Evolutionary conservation across 1,140 invertebrate species (phyloP), one percentile per base, ranked within the genome.

Genomic region (Solenopsis invicta): DNA sequence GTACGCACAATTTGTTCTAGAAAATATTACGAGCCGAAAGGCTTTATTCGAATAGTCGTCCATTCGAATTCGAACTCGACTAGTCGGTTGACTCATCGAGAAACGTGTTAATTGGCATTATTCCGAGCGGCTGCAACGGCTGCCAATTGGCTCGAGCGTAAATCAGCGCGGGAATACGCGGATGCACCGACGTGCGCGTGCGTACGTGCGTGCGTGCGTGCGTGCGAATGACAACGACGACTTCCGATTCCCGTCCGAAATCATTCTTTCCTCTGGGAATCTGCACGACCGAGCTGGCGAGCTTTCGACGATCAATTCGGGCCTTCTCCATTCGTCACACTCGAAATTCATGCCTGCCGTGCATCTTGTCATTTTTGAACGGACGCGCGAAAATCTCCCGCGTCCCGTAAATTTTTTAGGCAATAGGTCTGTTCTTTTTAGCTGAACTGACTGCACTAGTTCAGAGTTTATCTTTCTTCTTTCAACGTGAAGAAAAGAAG

Each of bases 71-170:
- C 45, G 59, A 67, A 37, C 62, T 54, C 54, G 54, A 21, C 66
- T 64, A 74, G 78, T 85, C 86, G 78, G 78, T 90, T 82, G 91
- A 87, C 86, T 91, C 85, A 87, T 92, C 89, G 89, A 88, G 91
- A 94, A 94, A 93, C 90, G 92, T 91, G 92, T 93, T 94, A 94
- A 95, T 94, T 94, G 93, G 54, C 92, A 92, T 94, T 92, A 95
- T 94, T 94, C 92, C 92, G 92, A 93, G 93, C 92, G 93, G 77
- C 80, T 74, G 80, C 72, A 75, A 84, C 69, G 91, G 72, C 89
- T 93, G 92, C 92, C 93, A 94, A 94, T 94, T 94, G 94, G 92
- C 93, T 88, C 80, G 84, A 81, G 80, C 91, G 91, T 94, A 92
- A 94, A 94, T 93, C 91, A 92, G 77, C 82, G 75, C 78, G 67